phyloP scores from a whole-genome alignment of 2,888 invertebrate species.

The Oligia latruncula region DNA sequence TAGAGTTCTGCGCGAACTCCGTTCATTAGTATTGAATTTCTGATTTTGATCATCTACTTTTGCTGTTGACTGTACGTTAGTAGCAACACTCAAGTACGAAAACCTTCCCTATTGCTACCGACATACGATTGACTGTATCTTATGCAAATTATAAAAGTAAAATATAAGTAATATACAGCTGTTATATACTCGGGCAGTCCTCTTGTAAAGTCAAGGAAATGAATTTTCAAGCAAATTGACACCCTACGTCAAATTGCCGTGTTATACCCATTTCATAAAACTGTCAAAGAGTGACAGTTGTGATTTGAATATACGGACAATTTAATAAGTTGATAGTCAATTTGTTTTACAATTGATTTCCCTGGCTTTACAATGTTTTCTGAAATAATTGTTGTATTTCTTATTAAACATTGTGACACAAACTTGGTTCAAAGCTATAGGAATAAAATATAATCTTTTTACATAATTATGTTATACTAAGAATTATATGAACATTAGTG shows the following conservation, averaged over 20 bases:
- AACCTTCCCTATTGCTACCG: background rate
- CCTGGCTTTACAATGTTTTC: background rate
- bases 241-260: background rate
- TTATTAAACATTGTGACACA: background rate
- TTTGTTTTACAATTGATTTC: background rate
- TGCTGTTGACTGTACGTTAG: too few relatives aligned
- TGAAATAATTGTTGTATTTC: conserved; percentile 1
- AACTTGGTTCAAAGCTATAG: background rate
- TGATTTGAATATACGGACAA: background rate
- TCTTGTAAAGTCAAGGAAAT: background rate
- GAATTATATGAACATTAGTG: background rate
- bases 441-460: background rate
- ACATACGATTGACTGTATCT: conserved; percentile 2
- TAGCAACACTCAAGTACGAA: background rate
- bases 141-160: conserved; percentile 4
- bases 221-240: background rate
- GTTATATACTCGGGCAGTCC: background rate
- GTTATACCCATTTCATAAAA: background rate
- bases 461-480: conserved; percentile 10
- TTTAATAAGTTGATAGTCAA: background rate
- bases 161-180: conserved; percentile 9
- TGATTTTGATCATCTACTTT: too few relatives aligned
- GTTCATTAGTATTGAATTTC: too few relatives aligned
- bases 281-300: background rate
- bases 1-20: too few relatives aligned